Conservation (phyloP, 1,140 invertebrate species). For the Lasioglossum albipes region DNA sequence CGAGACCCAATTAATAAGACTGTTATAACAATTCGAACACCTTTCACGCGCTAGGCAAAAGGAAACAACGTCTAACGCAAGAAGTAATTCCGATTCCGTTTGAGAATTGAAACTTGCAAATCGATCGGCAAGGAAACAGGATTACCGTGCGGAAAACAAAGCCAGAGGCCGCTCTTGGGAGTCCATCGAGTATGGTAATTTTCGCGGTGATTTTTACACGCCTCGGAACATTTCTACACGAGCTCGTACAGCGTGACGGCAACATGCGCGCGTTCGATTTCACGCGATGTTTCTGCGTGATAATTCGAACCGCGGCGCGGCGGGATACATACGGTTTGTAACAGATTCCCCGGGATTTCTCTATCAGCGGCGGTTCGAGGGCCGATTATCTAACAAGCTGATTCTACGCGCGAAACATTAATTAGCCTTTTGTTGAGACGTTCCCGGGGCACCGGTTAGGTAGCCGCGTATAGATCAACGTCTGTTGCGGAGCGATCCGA, state of each 20-base stretch:
- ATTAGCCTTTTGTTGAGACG: constrained; percentile 19
- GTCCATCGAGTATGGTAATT: background rate
- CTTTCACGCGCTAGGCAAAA: too few species aligned
- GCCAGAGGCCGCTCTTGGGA: background rate
- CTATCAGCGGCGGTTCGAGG: constrained; percentile 32
- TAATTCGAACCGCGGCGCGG: background rate
- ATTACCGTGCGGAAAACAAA: background rate
- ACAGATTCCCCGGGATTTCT: constrained; percentile 43
- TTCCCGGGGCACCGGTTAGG: background rate
- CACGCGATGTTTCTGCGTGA: constrained; percentile 33
- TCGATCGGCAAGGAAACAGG: background rate
- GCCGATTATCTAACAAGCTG: constrained; percentile 41
- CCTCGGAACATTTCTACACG: background rate
- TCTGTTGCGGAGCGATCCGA: constrained; percentile 13
- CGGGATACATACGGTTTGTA: background rate
- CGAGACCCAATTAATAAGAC: too few species aligned
- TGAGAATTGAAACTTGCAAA: background rate
- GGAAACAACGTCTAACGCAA: too few species aligned
- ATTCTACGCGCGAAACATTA: constrained; percentile 17
- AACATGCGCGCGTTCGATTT: constrained; percentile 19
- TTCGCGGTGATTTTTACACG: background rate
- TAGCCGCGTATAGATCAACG: constrained; percentile 48
- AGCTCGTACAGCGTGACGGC: background rate
- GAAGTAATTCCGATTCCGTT: too few species aligned
- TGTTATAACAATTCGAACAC: too few species aligned